Percentiles rank a stretch among this genome's conserved stretches.
Evolutionary conservation across 1,140 invertebrate genomes (phyloP).

Genomic region (Drosophila elegans): DNA sequence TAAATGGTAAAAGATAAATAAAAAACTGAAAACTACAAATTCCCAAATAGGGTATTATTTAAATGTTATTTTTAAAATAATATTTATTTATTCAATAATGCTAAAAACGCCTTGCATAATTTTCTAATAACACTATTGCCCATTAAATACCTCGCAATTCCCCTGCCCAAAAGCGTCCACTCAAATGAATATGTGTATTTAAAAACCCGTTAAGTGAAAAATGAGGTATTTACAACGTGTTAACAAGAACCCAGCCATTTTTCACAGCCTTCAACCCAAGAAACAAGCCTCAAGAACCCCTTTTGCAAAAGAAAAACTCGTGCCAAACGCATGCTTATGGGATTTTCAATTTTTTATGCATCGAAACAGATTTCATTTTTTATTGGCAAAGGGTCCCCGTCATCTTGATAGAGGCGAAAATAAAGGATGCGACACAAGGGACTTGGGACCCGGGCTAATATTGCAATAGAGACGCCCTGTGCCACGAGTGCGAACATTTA

Average conservation of each 20-base stretch:
- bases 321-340: conserved; percentile 81
- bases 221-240: conserved; percentile 84
- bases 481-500: conserved; percentile 80
- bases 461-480: conserved; percentile 37
- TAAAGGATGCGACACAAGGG: conserved; percentile 79
- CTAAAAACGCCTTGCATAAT: not conserved
- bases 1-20: too few relatives aligned
- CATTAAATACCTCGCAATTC: not conserved
- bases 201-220: conserved; percentile 84
- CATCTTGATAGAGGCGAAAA: conserved; percentile 75
- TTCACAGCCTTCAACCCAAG: conserved; percentile 55
- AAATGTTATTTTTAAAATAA: not conserved
- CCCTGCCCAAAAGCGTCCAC: not conserved
- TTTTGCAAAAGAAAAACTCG: conserved; percentile 42
- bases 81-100: not conserved
- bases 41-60: too few relatives aligned
- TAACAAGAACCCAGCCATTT: conserved; percentile 82
- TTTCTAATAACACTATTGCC: not conserved
- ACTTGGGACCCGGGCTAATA: conserved; percentile 62
- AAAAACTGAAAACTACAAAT: too few relatives aligned
- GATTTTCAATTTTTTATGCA: conserved; percentile 84
- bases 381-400: conserved; percentile 73
- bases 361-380: conserved; percentile 83
- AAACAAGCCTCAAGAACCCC: conserved; percentile 11
- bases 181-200: conserved; percentile 62